A percentile compares a stretch with the other conserved stretches of the same genome.
Evolutionary conservation across 2,888 invertebrate species (phyloP).

Genomic region (Poecilus cupreus): DNA sequence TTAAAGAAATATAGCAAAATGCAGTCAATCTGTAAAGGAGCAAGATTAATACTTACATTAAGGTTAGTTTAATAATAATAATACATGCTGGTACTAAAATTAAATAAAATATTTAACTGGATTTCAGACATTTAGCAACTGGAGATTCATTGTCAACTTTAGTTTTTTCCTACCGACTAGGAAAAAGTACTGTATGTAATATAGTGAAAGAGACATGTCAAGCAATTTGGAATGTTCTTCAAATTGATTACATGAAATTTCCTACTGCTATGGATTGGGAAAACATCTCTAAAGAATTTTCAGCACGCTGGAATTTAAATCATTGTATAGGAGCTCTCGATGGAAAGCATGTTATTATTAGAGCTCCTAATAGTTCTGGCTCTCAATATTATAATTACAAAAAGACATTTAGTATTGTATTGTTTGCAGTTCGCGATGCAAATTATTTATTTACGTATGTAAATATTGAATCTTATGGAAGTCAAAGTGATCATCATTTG

Average conservation of each 20-base stretch:
- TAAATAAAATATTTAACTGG: too few species aligned
- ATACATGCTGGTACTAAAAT: too few species aligned
- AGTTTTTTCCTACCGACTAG: conserved; percentile 60
- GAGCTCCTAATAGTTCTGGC: conserved; percentile 65
- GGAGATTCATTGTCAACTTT: conserved; percentile 57
- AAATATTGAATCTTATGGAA: conserved; percentile 66
- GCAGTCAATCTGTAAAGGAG: too few species aligned
- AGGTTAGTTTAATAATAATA: too few species aligned
- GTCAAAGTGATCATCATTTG: conserved; percentile 62
- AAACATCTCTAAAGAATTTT: conserved; percentile 63
- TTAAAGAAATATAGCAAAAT: too few species aligned
- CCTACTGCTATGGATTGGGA: conserved; percentile 64
- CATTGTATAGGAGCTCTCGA: conserved; percentile 65
- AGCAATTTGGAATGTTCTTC: conserved; percentile 65
- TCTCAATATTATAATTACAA: conserved; percentile 67
- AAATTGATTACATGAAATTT: conserved; percentile 59
- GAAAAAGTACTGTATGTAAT: conserved; percentile 65
- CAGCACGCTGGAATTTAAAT: conserved; percentile 63
- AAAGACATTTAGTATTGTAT: conserved; percentile 66
- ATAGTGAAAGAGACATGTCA: conserved; percentile 64
- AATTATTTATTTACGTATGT: conserved; percentile 66
- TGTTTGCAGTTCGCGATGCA: conserved; percentile 66
- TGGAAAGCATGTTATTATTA: too few species aligned
- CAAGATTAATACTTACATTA: too few species aligned
- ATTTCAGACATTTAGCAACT: conserved; percentile 58